Evolutionary conservation across 2,797 vertebrate genomes (phyloP), one percentile per base, ranked within the genome.

Genomic region (Rousettus madagascariensis): DNA sequence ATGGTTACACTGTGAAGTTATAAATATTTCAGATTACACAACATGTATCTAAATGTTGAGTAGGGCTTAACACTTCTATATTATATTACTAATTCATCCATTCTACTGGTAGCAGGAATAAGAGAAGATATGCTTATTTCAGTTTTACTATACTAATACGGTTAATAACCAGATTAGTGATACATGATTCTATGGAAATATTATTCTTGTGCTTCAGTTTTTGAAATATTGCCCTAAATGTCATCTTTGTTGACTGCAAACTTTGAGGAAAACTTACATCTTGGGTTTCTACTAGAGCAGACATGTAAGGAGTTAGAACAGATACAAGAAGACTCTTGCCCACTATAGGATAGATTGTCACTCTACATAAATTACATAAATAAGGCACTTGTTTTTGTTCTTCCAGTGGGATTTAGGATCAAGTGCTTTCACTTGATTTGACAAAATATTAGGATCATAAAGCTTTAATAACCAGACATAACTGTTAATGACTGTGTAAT

Each of bases 1-100:
- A 53, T 38, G 30, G 26, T 93, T 63, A 91, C 22, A 65, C 53
- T 63, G 28, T 91, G 59, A 74, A 57, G 13, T 83, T 84, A 88
- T 93, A 88, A 95, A 84, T 85, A 79, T 88, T 96, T 91, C 36
- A 51, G 13, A 88, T 49, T 79, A 87, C 22, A 93, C n/a, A 79
- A 16, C 57, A 79, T 74, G 36, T 74, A 68, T 43, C 22, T 84
- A 33, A 96, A 94, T 79, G 17, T 30, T 87, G 36, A 94, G 30
- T 61, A 80, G 20, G 26, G 41, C 2, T 78, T 69, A 90, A 69
- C 10, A 66, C 13, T 87, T 94, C 36, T 84, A 94, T 68, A 65
- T 69, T 87, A 71, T 30, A 53, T 84, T 41, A 75, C 49, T 83
- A 92, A 91, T 61, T 57, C 55, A 71, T 26, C 38, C 41, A 94